Base-by-base conservation (phyloP, 2,113 vertebrate genomes). In the Pseudonaja textilis region DNA sequence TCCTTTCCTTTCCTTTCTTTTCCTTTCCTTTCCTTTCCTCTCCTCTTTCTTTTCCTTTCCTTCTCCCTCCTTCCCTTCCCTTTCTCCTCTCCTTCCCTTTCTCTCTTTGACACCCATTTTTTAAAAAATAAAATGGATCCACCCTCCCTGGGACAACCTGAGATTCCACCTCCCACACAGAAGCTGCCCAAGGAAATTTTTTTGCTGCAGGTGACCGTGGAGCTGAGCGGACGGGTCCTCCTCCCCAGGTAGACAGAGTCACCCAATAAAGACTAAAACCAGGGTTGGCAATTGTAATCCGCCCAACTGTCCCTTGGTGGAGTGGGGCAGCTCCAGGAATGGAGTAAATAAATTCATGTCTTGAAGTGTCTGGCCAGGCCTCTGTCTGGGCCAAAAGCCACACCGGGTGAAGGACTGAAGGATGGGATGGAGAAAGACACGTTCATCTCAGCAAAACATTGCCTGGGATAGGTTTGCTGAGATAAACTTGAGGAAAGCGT, bases 301-400 rank as follows among this genome's bases (percentile, higher is more conserved):
- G 4, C 4, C 55, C 2, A 56, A 1, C 55, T 4, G 4, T 20
- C 55, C 1, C 57, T 25, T 25, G 23, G 56, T 3, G 1, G 56
- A 59, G 23, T 9, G 7, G 23, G 23, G 23, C 8, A 20, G 23
- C 23, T 9, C 25, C 23, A 59, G 23, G 23, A 25, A 59, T 25
- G 20, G 57, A 8, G 23, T 59, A 25, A 25, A 25, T 25, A 9
- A 10, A 64, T 12, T 12, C 92, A 81, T n/a, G 20, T 23, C 25
- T 86, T 95, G 89, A 50, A 50, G 47, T 8, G 1, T 93, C 91
- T 89, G 8, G 92, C 81, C 56, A 50, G 54, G 89, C 88, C 93
- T 89, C 90, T 6, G 18, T 22, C 2, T 88, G 81, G 11, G 6
- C 26, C 0, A 52, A 85, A 89, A 45, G 45, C 45, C 45, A 45